Conservation (phyloP, 2,797 vertebrate genomes). For the Myotis vivesi region DNA sequence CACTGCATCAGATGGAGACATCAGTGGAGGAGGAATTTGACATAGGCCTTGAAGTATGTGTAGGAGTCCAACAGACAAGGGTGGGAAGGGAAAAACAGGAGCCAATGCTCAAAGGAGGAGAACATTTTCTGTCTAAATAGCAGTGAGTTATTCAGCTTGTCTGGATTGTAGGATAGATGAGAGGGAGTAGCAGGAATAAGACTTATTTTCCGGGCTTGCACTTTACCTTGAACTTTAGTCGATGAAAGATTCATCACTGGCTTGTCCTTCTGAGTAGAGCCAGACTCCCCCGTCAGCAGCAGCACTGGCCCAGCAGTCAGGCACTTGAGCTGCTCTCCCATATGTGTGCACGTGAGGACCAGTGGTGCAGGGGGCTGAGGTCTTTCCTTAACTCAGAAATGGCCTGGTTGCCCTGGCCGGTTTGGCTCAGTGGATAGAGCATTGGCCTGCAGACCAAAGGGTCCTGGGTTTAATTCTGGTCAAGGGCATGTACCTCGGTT, state of each 20-base stretch:
- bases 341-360: neutral
- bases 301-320: neutral
- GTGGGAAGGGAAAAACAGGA: neutral
- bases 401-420: neutral
- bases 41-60: constrained; percentile 41
- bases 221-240: constrained; percentile 37
- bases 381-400: neutral
- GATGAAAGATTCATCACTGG: neutral
- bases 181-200: constrained; percentile 12
- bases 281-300: neutral
- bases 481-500: too few relatives aligned
- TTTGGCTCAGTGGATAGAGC: too few relatives aligned
- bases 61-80: constrained; percentile 22
- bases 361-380: fast-evolving
- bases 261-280: neutral
- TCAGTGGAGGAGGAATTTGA: neutral
- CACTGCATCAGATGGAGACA: neutral
- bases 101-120: neutral
- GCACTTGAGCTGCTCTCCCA: neutral
- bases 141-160: constrained; percentile 6
- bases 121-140: neutral
- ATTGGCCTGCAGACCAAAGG: too few relatives aligned
- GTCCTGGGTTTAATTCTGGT: too few relatives aligned
- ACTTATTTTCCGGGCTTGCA: constrained; percentile 22
- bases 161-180: constrained; percentile 11